Conservation (phyloP, 2,888 invertebrate species). For the Drosophila colorata region DNA sequence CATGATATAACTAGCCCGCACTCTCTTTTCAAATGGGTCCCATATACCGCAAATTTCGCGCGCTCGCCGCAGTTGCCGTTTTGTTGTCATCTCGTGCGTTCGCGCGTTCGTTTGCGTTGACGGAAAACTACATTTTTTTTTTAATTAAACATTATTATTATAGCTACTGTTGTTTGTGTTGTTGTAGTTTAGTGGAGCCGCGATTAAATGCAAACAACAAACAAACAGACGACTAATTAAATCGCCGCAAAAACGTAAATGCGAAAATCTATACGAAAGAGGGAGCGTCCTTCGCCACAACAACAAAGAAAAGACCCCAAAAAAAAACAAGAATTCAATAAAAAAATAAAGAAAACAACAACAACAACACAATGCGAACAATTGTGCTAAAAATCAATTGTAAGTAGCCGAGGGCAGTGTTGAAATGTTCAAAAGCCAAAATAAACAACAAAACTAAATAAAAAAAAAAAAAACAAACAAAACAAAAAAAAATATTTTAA, state of each 20-base stretch:
- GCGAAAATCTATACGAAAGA: slow-evolving; percentile 11
- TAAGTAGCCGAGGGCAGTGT: slow-evolving; percentile 56
- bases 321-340: slow-evolving; percentile 10
- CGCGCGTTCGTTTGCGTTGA: slow-evolving; percentile 22
- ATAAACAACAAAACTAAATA: slow-evolving; percentile 2
- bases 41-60: slow-evolving; percentile 39
- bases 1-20: background rate
- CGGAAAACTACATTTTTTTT: slow-evolving; percentile 39
- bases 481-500: slow-evolving; percentile 13
- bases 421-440: slow-evolving; percentile 18
- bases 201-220: slow-evolving; percentile 27
- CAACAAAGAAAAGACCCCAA: slow-evolving; percentile 8
- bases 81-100: slow-evolving; percentile 38
- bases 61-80: slow-evolving; percentile 53
- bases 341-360: slow-evolving; percentile 5
- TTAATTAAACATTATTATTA: slow-evolving; percentile 69
- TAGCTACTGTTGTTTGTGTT: slow-evolving; percentile 1
- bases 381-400: slow-evolving; percentile 79
- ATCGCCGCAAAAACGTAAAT: slow-evolving; percentile 37
- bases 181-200: slow-evolving; percentile 4
- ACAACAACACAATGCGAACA: slow-evolving; percentile 22
- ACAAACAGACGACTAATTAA: slow-evolving; percentile 18
- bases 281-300: slow-evolving; percentile 56
- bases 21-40: slow-evolving; percentile 12
- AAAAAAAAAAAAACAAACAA: background rate